Evolutionary conservation across 2,888 invertebrate species (phyloP).

Genomic region (Rotaria macrura): DNA sequence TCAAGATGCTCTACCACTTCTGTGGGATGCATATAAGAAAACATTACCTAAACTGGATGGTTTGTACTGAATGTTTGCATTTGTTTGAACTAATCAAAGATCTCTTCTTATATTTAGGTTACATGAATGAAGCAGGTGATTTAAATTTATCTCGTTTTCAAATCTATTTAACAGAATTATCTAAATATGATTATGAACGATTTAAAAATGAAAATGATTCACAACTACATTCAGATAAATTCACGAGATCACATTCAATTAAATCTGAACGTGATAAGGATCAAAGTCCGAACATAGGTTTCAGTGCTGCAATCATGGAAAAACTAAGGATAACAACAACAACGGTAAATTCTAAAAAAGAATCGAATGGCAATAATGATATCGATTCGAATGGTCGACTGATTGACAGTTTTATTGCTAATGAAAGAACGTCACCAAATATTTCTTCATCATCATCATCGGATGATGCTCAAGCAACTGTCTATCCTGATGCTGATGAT

Average conservation of each 20-base stretch:
- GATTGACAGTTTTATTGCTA: background rate
- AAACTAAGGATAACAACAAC: background rate
- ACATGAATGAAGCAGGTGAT: slow-evolving; percentile 78
- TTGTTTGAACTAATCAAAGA: no score
- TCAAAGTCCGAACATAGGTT: background rate
- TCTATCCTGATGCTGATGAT: background rate
- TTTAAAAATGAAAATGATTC: background rate
- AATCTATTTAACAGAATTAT: slow-evolving; percentile 55
- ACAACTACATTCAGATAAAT: background rate
- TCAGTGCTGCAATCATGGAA: background rate
- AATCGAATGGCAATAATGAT: background rate
- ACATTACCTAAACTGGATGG: slow-evolving; percentile 75
- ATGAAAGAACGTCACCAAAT: background rate
- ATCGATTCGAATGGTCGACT: background rate
- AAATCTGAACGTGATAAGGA: background rate
- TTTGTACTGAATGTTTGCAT: slow-evolving; percentile 67
- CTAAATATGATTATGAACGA: slow-evolving; percentile 35
- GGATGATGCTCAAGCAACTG: background rate
- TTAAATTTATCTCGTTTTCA: slow-evolving; percentile 74
- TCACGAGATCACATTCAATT: background rate
- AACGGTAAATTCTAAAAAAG: background rate
- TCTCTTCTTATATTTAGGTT: slow-evolving; percentile 67
- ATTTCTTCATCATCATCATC: background rate
- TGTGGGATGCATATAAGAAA: slow-evolving; percentile 83
- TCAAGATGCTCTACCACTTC: slow-evolving; percentile 85